phyloP scores from a whole-genome alignment of 2,888 invertebrate species.

The Agrotis exclamationis region DNA sequence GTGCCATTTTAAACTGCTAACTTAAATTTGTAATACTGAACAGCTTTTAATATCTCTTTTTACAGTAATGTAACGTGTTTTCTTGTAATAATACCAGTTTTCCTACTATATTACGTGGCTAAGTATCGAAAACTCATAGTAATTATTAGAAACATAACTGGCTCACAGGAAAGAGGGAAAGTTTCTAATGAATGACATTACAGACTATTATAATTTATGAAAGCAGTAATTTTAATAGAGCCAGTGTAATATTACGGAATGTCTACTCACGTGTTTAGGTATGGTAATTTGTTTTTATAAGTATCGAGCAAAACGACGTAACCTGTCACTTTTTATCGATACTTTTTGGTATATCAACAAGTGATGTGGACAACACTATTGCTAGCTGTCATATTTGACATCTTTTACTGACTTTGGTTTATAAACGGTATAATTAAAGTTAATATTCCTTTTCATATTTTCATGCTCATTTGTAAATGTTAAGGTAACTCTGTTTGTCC shows the following conservation, averaged over 20 bases:
- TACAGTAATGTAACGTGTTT: conserved; percentile 8
- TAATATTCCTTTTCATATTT: not conserved
- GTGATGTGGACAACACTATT: conserved; percentile 34
- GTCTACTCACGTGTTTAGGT: not conserved
- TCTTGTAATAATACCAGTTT: conserved; percentile 8
- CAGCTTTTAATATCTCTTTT: conserved; percentile 25
- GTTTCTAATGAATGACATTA: conserved; percentile 34
- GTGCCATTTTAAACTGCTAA: no score
- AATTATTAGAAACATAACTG: conserved; percentile 15
- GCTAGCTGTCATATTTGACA: conserved; percentile 18
- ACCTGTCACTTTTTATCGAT: conserved; percentile 15
- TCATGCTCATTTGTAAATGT: not conserved
- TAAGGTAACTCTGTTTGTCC: not conserved
- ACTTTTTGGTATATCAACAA: not conserved
- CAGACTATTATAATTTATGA: conserved; percentile 15
- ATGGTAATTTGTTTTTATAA: conserved; percentile 1
- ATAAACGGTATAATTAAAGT: conserved; percentile 17
- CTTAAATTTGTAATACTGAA: no score
- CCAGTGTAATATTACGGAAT: conserved; percentile 13
- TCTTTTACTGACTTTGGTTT: not conserved
- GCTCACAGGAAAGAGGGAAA: conserved; percentile 29
- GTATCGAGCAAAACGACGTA: not conserved
- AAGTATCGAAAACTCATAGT: conserved; percentile 26
- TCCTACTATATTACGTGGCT: conserved; percentile 12
- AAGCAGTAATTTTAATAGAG: conserved; percentile 12